These are phyloP conservation scores for Eristalis intricaria DNA, from an alignment of 2,888 invertebrate species.

Conservation along the genomic window DNA sequence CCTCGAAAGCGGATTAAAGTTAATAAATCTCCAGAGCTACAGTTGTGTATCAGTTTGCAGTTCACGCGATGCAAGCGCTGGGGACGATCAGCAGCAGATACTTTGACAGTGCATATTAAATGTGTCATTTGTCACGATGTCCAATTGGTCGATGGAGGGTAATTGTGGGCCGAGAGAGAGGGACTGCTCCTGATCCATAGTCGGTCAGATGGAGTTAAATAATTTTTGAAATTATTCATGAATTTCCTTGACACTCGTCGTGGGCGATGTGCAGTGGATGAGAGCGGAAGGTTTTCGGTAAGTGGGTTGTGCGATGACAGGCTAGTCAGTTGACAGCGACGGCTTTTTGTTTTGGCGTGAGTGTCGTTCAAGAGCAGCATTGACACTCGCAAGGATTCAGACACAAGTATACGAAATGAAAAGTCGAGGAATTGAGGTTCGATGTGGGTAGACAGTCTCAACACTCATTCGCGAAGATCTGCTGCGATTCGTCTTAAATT, in stretches of 20 bases:
- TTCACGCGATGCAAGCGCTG: neutral
- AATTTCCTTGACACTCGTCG: neutral
- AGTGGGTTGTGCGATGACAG: too few species aligned
- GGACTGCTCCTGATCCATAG: neutral
- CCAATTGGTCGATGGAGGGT: neutral
- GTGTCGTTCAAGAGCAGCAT: too few species aligned
- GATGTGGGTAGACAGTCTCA: too few species aligned
- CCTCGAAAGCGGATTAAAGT: constrained; percentile 30
- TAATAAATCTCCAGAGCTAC: constrained; percentile 20
- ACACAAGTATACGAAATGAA: too few species aligned
- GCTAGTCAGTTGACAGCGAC: too few species aligned
- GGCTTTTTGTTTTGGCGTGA: too few species aligned
- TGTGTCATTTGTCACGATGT: neutral
- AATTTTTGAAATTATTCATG: neutral
- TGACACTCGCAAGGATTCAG: too few species aligned
- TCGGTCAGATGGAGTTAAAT: neutral
- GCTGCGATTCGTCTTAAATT: too few species aligned
- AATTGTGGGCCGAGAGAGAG: neutral
- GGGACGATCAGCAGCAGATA: neutral
- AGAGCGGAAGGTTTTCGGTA: too few species aligned
- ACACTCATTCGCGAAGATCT: too few species aligned
- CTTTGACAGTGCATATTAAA: constrained; percentile 3
- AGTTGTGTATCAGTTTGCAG: neutral
- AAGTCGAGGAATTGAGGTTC: too few species aligned
- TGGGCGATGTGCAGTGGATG: too few species aligned